Evolutionary conservation across 2,888 invertebrate genomes (phyloP).

Genomic region (Cylloceria caligata): DNA sequence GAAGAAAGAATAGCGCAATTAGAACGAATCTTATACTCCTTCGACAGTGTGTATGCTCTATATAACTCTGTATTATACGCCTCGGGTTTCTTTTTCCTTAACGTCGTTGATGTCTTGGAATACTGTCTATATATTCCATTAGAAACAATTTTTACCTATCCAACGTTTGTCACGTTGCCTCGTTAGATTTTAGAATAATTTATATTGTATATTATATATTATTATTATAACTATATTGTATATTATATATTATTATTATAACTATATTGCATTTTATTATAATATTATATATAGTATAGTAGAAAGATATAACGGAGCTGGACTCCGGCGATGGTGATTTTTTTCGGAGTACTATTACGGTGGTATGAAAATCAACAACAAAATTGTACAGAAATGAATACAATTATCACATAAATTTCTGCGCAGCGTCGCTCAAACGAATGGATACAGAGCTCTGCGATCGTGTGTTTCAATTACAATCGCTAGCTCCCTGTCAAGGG

Average conservation of each 20-base stretch:
- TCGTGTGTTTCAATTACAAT: slow-evolving; percentile 60
- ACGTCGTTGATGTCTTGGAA: slow-evolving; percentile 8
- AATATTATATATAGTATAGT: slow-evolving; percentile 20
- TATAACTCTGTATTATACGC: slow-evolving; percentile 17
- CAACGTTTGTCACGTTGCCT: slow-evolving; percentile 54
- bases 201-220: slow-evolving; percentile 31
- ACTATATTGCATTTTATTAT: slow-evolving; percentile 22
- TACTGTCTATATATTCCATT: not conserved
- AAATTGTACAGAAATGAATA: slow-evolving; percentile 44
- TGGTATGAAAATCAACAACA: not conserved
- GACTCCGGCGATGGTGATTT: slow-evolving; percentile 53
- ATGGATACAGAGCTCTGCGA: slow-evolving; percentile 42
- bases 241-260: slow-evolving; percentile 5
- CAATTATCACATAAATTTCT: slow-evolving; percentile 31
- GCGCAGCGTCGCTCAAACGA: slow-evolving; percentile 33
- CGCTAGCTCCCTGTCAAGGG: slow-evolving; percentile 19
- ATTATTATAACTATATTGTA: slow-evolving; percentile 31
- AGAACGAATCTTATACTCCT: slow-evolving; percentile 26
- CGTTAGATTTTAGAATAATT: slow-evolving; percentile 58
- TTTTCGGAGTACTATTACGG: slow-evolving; percentile 31
- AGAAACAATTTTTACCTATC: slow-evolving; percentile 49
- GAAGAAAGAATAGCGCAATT: not conserved
- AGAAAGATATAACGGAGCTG: slow-evolving; percentile 58
- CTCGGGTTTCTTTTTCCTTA: slow-evolving; percentile 18
- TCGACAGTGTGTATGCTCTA: not conserved